These are phyloP conservation scores for Platycheirus rosarum DNA, from an alignment of 2,888 invertebrate genomes.

Conservation along the genomic window DNA sequence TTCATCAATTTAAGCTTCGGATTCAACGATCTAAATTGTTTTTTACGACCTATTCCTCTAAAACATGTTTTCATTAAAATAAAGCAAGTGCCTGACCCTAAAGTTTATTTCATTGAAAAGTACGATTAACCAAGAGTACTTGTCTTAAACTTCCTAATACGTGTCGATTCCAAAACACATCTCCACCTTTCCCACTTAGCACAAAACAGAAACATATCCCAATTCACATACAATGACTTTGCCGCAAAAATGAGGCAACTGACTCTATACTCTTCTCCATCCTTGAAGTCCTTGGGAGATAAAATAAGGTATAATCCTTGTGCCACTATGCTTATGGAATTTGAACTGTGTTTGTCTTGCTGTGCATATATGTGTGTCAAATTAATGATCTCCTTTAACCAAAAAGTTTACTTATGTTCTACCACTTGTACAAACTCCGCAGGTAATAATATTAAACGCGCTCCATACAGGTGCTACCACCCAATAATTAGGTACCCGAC, in stretches of 20 bases:
- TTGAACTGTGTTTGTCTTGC: not conserved
- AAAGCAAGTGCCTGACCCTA: conserved; percentile 15
- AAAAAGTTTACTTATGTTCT: conserved; percentile 63
- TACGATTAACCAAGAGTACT: conserved; percentile 30
- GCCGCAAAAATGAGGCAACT: conserved; percentile 26
- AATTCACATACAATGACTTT: conserved; percentile 10
- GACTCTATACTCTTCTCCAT: not conserved
- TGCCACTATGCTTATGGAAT: not conserved
- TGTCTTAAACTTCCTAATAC: conserved; percentile 25
- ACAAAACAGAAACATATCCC: not conserved
- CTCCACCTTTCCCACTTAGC: not conserved
- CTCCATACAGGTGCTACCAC: conserved; percentile 64
- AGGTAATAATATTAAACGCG: conserved; percentile 69
- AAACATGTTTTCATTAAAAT: conserved; percentile 10
- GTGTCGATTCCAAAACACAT: conserved; percentile 16
- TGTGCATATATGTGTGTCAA: conserved; percentile 34
- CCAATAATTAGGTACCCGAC: conserved; percentile 71
- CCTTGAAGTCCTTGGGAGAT: not conserved
- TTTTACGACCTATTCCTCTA: not conserved
- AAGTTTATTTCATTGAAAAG: conserved; percentile 28
- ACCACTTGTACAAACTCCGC: conserved; percentile 68
- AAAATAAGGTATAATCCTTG: conserved; percentile 25
- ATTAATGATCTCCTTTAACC: conserved; percentile 59
- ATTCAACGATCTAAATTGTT: not conserved
- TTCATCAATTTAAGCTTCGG: not conserved